Base-by-base conservation (phyloP, 2,113 vertebrate species). In the Rhadina sibilatrix region DNA sequence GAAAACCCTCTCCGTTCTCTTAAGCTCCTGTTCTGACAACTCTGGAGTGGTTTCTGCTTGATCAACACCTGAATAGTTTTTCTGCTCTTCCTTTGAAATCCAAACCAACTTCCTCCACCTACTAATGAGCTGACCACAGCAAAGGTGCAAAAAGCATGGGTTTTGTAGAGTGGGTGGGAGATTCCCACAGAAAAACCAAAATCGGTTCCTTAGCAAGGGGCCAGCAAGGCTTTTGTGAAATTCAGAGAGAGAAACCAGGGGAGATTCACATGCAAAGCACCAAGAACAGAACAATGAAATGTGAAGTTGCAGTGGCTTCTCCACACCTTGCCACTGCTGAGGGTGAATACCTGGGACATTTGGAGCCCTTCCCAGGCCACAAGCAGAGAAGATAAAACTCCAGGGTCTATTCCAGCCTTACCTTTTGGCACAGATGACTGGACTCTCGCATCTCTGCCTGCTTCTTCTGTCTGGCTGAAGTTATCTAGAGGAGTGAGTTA, bases 401-500 rank as follows among this genome's bases (percentile, higher is more conserved):
- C 42, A 61, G 47, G 44, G 38, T 22, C 54, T 88, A 21, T 31
- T 38, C 33, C 80, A 77, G 72, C 15, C 91, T 94, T 76, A 96
- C 97, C 95, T 96, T 49, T 56, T 0, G 19, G 37, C 49, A 71
- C 38, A 47, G 92, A 4, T 1, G 42, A 18, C 19, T 1, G 2
- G 47, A 28, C 33, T 42, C n/a, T 44, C 1, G 1, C 10, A n/a
- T 56, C 84, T 72, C 7, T 15, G 10, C 9, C 8, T 10, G 16
- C 19, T 74, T 92, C 94, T 80, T 91, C 78, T 37, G 40, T 66
- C 86, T 78, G 81, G 57, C 30, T 54, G 42, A 70, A 64, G 44
- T 35, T n/a, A 65, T 64, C 97, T 96, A 68, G 12, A 88, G 47
- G 24, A 61, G 56, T 46, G 23, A 61, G 56, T 46, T 22, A 37